These are phyloP conservation scores for Mya arenaria DNA, from an alignment of 1,140 invertebrate species.

Conservation along the genomic window DNA sequence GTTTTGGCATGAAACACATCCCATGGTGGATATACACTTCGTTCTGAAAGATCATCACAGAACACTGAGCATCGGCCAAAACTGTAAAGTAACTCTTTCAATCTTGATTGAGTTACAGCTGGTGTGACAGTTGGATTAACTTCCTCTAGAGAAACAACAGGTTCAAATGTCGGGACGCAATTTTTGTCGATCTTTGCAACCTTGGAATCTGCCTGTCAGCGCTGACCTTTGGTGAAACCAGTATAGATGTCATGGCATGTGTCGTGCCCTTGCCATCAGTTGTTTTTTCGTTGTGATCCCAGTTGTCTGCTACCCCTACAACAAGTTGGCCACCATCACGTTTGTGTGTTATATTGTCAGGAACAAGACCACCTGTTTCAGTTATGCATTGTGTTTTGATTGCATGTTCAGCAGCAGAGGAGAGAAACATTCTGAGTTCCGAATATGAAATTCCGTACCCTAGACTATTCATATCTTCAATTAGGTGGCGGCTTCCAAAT, in stretches of 20 bases:
- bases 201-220: no score
- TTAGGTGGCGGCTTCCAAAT: background rate
- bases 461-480: slow-evolving; percentile 1
- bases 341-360: background rate
- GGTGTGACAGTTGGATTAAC: no score
- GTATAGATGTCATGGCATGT: background rate
- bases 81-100: no score
- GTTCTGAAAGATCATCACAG: no score
- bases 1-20: background rate
- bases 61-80: no score
- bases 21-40: background rate
- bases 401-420: slow-evolving; percentile 14
- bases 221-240: no score
- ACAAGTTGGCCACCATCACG: background rate
- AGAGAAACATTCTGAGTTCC: slow-evolving; percentile 20
- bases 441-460: slow-evolving; percentile 11
- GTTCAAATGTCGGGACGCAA: no score
- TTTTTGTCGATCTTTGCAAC: no score
- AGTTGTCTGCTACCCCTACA: slow-evolving; percentile 36
- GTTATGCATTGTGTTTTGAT: background rate
- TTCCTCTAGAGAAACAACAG: no score
- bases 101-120: no score
- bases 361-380: slow-evolving; percentile 3
- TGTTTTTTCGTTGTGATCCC: slow-evolving; percentile 49
- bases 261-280: slow-evolving; percentile 5